Percentiles rank a stretch among this genome's conserved stretches.
Evolutionary conservation across 2,797 vertebrate genomes (phyloP).

Genomic region (Borostomias antarcticus): DNA sequence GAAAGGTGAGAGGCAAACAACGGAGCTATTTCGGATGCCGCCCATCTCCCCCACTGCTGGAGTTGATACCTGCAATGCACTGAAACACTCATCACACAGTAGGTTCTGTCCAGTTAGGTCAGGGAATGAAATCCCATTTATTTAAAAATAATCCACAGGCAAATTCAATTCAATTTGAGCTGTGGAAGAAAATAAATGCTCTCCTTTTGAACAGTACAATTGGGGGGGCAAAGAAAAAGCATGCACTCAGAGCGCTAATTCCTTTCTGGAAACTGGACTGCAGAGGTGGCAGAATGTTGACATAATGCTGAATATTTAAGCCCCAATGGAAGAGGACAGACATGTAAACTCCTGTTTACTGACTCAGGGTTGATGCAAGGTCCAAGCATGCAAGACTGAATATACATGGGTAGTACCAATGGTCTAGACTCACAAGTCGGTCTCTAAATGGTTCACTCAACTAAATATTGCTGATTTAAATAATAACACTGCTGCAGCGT

Average conservation of each 20-base stretch:
- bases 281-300: not conserved
- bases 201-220: slow-evolving; percentile 17
- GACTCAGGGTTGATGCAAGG: not conserved
- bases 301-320: not conserved
- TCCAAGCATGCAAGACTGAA: slow-evolving; percentile 1
- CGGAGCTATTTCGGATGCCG: not conserved
- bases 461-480: no score
- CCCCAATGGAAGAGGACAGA: not conserved
- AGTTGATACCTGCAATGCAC: slow-evolving; percentile 9
- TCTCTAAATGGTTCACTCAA: no score
- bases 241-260: not conserved
- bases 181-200: slow-evolving; percentile 20
- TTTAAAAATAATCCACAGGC: slow-evolving; percentile 21
- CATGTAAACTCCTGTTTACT: not conserved
- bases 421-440: no score
- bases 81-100: slow-evolving; percentile 10
- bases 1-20: no score
- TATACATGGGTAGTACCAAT: no score
- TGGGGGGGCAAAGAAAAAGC: slow-evolving; percentile 7
- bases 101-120: slow-evolving; percentile 7
- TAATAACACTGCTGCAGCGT: no score
- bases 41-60: not conserved
- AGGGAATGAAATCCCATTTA: slow-evolving; percentile 16
- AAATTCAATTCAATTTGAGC: slow-evolving; percentile 13
- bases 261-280: not conserved